A percentile compares a stretch with the other conserved stretches of the same genome.
Evolutionary conservation across 2,888 invertebrate species (phyloP).

Genomic region (Timema cristinae): DNA sequence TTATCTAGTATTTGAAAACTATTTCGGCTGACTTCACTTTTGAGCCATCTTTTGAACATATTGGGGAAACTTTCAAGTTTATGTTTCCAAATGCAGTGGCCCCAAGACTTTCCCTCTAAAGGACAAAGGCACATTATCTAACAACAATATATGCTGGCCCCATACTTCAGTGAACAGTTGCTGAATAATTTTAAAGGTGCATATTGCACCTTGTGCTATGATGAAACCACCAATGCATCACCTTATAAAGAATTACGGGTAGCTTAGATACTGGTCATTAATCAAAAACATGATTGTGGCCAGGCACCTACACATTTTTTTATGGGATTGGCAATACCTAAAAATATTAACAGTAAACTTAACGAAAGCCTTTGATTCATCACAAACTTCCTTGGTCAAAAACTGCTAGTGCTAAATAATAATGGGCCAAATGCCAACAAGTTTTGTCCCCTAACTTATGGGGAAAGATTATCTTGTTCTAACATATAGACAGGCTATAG

Average conservation of each 20-base stretch:
- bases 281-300: neutral
- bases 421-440: neutral
- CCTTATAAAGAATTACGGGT: neutral
- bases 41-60: neutral
- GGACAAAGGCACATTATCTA: neutral
- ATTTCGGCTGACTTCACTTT: neutral
- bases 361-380: neutral
- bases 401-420: neutral
- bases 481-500: neutral
- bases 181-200: neutral
- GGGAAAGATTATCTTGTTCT: neutral
- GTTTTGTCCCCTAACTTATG: neutral
- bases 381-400: neutral
- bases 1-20: neutral
- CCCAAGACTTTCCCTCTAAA: neutral
- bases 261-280: neutral
- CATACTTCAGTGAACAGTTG: slow-evolving; percentile 1
- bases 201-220: slow-evolving; percentile 4
- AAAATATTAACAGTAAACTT: neutral
- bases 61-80: neutral
- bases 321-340: neutral
- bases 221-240: neutral
- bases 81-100: neutral
- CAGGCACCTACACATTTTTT: neutral
- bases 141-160: neutral